These are phyloP conservation scores for Eumaeus atala DNA, from an alignment of 1,140 invertebrate genomes.

Conservation along the genomic window DNA sequence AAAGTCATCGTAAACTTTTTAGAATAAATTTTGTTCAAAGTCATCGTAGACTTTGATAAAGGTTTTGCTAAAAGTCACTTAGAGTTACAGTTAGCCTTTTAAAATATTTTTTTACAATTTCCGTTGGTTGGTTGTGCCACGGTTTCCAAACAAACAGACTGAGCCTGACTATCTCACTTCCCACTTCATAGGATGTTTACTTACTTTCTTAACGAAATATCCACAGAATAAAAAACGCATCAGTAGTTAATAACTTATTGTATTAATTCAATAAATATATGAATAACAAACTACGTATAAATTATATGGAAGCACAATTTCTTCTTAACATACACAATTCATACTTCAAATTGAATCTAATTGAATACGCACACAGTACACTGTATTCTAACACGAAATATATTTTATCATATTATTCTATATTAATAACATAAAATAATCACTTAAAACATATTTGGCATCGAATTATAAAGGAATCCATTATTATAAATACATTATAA, in stretches of 20 bases:
- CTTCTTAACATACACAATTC: slow-evolving; percentile 13
- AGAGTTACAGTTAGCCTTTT: no score
- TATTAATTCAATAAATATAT: slow-evolving; percentile 21
- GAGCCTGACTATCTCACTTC: no score
- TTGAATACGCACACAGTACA: slow-evolving; percentile 8
- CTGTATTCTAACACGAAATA: slow-evolving; percentile 9
- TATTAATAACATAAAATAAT: slow-evolving; percentile 7
- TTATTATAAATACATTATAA: slow-evolving; percentile 8
- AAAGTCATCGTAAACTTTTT: no score
- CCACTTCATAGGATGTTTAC: no score
- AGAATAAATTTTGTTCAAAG: no score
- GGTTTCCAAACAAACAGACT: no score
- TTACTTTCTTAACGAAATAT: no score
- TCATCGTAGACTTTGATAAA: no score
- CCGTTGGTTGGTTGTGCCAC: no score
- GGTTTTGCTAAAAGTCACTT: no score
- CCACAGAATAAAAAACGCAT: neutral
- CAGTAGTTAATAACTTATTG: slow-evolving; percentile 9
- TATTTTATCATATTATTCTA: neutral
- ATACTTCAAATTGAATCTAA: slow-evolving; percentile 13
- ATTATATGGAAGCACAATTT: slow-evolving; percentile 23
- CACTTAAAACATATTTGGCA: slow-evolving; percentile 15
- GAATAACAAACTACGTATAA: slow-evolving; percentile 20
- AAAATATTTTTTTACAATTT: no score
- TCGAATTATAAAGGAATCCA: slow-evolving; percentile 6